Conservation (phyloP, 2,113 vertebrate species). For the Aptenodytes patagonicus region DNA sequence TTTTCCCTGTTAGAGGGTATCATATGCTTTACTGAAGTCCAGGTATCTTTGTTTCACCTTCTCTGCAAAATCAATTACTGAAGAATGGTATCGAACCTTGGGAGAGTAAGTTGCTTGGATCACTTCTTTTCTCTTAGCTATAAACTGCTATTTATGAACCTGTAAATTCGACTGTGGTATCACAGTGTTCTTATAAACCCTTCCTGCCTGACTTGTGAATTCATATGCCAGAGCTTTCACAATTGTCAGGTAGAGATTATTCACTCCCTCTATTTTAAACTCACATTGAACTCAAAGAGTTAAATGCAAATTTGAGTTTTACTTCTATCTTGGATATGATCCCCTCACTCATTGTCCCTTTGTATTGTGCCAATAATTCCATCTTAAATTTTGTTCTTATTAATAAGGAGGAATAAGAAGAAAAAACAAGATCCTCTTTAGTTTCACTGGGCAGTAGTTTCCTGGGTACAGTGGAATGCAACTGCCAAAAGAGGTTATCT, state of each 20-base stretch:
- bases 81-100: neutral
- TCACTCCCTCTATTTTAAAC: neutral
- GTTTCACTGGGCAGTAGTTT: neutral
- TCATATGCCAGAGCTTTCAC: neutral
- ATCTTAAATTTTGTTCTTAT: neutral
- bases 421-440: neutral
- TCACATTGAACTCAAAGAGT: neutral
- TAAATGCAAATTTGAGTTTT: neutral
- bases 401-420: neutral
- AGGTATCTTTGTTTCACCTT: neutral
- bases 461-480: neutral
- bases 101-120: neutral
- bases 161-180: neutral
- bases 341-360: neutral
- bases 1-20: neutral
- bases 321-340: neutral
- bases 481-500: neutral
- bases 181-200: neutral
- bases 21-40: neutral
- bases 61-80: neutral
- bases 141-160: neutral
- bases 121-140: neutral
- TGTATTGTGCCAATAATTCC: neutral
- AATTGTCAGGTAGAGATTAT: neutral
- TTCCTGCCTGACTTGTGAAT: neutral